These are phyloP conservation scores for Stictocephala bisonia DNA, from an alignment of 2,888 invertebrate genomes.

Conservation along the genomic window DNA sequence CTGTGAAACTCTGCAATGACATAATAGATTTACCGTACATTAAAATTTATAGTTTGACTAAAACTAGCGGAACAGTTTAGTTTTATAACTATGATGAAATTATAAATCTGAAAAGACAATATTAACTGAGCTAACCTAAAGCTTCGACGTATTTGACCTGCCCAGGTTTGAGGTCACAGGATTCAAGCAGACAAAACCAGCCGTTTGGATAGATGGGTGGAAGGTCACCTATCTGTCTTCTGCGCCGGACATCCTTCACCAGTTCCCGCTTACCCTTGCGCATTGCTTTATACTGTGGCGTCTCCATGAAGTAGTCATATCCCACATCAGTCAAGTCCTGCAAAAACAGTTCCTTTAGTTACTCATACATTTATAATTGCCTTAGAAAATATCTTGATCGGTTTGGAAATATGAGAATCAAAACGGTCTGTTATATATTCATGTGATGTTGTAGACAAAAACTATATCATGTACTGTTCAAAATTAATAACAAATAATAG, in stretches of 20 bases:
- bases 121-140: slow-evolving; percentile 59
- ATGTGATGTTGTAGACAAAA: too few relatives aligned
- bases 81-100: background rate
- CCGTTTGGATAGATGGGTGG: slow-evolving; percentile 92
- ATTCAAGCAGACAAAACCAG: slow-evolving; percentile 85
- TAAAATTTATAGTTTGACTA: too few relatives aligned
- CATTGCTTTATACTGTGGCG: slow-evolving; percentile 55
- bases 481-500: too few relatives aligned
- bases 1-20: too few relatives aligned
- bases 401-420: too few relatives aligned
- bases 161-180: slow-evolving; percentile 64
- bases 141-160: slow-evolving; percentile 57
- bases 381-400: too few relatives aligned
- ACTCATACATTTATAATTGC: too few relatives aligned
- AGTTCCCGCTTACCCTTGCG: slow-evolving; percentile 45
- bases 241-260: slow-evolving; percentile 65
- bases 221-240: slow-evolving; percentile 72
- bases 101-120: background rate
- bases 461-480: too few relatives aligned
- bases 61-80: background rate
- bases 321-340: slow-evolving; percentile 68
- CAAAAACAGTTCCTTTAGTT: too few relatives aligned
- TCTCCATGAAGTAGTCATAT: slow-evolving; percentile 61
- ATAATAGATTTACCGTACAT: too few relatives aligned
- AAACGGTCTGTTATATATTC: too few relatives aligned